Evolutionary conservation across 2,888 invertebrate genomes (phyloP).

Genomic region (Cabera pusaria): DNA sequence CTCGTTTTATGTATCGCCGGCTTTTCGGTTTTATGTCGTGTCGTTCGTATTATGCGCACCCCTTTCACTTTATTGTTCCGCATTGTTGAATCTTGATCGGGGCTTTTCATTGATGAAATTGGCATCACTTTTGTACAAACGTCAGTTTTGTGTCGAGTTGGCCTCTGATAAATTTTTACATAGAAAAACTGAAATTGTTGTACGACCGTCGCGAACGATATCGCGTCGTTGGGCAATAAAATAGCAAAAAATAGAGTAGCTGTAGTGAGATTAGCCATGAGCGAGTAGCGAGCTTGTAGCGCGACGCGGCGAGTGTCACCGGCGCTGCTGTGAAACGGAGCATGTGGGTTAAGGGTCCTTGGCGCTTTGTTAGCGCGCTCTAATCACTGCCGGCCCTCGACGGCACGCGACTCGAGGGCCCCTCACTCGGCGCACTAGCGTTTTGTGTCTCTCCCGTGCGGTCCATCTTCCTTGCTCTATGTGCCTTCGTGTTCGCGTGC

Average conservation of each 20-base stretch:
- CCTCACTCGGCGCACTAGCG: slow-evolving; percentile 66
- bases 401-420: slow-evolving; percentile 69
- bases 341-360: slow-evolving; percentile 80
- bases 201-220: neutral
- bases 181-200: neutral
- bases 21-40: slow-evolving; percentile 54
- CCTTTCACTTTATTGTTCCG: slow-evolving; percentile 51
- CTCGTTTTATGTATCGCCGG: slow-evolving; percentile 61
- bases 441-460: slow-evolving; percentile 70
- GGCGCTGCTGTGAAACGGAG: slow-evolving; percentile 75
- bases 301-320: slow-evolving; percentile 62
- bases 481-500: slow-evolving; percentile 45
- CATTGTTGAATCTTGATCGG: slow-evolving; percentile 51
- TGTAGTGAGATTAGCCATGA: slow-evolving; percentile 58
- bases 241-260: slow-evolving; percentile 27
- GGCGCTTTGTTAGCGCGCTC: slow-evolving; percentile 80
- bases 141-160: slow-evolving; percentile 7
- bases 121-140: slow-evolving; percentile 22
- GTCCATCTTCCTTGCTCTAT: slow-evolving; percentile 53
- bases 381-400: slow-evolving; percentile 79
- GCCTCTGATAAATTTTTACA: neutral
- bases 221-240: neutral
- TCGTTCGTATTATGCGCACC: slow-evolving; percentile 54
- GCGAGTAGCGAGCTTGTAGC: slow-evolving; percentile 61
- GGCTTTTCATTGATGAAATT: slow-evolving; percentile 36